phyloP scores from a whole-genome alignment of 2,113 vertebrate genomes.

The Piliocolobus tephrosceles region DNA sequence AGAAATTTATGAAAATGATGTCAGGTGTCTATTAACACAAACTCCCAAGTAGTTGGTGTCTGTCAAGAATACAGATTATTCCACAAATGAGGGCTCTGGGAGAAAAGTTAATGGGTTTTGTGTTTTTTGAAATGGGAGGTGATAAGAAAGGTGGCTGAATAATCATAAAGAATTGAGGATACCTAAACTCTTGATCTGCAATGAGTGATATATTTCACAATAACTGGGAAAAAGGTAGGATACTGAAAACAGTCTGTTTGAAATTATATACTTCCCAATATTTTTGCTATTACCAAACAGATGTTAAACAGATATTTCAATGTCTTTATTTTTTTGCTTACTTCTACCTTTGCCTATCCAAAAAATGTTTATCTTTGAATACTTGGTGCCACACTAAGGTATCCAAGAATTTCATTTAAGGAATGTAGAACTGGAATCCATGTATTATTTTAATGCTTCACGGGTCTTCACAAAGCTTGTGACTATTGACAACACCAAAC shows the following conservation, averaged over 20 bases:
- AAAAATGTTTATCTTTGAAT: conserved; percentile 8
- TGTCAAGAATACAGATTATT: conserved; percentile 81
- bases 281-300: not conserved
- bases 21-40: conserved; percentile 84
- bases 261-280: not conserved
- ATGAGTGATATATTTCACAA: not conserved
- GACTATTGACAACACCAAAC: not conserved
- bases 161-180: conserved; percentile 3
- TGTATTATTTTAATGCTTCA: not conserved
- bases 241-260: not conserved
- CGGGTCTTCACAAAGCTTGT: not conserved
- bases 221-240: not conserved
- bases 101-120: conserved; percentile 70
- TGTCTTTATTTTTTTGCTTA: not conserved
- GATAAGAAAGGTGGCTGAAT: conserved; percentile 71
- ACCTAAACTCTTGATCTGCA: not conserved
- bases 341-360: not conserved
- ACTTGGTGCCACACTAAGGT: not conserved
- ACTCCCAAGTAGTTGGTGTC: conserved; percentile 77
- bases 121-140: conserved; percentile 42
- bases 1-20: conserved; percentile 80
- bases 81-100: conserved; percentile 53
- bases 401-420: not conserved
- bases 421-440: not conserved
- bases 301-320: not conserved